Evolutionary conservation across 2,113 vertebrate genomes (phyloP).

Genomic region (Pterocles orientalis): DNA sequence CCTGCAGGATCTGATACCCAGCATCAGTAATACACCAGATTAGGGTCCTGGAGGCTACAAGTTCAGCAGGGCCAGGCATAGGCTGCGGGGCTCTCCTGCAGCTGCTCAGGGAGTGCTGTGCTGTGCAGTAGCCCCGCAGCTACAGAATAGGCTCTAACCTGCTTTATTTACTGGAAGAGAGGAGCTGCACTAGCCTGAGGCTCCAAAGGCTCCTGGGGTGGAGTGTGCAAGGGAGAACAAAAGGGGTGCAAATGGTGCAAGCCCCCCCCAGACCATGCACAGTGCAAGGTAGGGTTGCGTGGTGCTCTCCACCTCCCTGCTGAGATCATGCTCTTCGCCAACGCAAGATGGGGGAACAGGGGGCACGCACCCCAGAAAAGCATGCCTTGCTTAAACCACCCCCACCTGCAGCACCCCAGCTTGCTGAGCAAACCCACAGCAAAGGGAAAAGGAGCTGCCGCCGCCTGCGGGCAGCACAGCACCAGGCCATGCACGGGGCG

Average conservation of each 20-base stretch:
- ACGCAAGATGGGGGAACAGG: not conserved
- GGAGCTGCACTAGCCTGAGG: not conserved
- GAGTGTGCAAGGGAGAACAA: accelerated
- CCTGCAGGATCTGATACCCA: not conserved
- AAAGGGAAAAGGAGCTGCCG: not conserved
- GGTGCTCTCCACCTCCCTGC: not conserved
- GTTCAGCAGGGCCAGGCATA: not conserved
- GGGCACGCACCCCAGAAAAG: not conserved
- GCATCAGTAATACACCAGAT: accelerated
- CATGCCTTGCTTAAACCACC: accelerated
- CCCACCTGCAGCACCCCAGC: accelerated
- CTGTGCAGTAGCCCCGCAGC: accelerated
- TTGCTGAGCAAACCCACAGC: accelerated
- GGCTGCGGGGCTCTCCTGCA: accelerated
- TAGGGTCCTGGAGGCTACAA: accelerated
- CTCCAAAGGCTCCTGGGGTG: not conserved
- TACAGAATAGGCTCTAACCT: not conserved
- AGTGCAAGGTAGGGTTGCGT: accelerated
- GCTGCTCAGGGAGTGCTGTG: accelerated
- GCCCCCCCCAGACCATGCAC: accelerated
- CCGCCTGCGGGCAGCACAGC: not conserved
- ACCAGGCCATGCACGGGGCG: not conserved
- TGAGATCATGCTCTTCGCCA: accelerated
- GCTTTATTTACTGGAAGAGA: not conserved
- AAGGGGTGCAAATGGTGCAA: not conserved